A percentile compares a stretch with the other conserved stretches of the same genome.
These are phyloP conservation scores for Panulirus ornatus DNA, from an alignment of 1,140 invertebrate genomes.

Conservation along the genomic window DNA sequence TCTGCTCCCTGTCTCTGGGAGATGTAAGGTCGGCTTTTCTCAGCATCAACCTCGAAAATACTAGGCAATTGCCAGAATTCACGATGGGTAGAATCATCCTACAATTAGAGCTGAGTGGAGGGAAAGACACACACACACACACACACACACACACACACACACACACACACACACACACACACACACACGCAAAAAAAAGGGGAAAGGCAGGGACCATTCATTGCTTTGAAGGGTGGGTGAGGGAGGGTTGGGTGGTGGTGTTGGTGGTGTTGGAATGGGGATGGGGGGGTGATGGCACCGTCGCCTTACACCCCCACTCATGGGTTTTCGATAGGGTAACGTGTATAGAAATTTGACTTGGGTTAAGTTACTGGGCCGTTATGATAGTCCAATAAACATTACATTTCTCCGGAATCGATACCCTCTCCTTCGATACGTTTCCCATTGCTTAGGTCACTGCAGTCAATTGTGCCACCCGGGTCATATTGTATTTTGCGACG, in stretches of 20 bases:
- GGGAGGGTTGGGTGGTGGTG: not conserved
- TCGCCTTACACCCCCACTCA: conserved; percentile 18
- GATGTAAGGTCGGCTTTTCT: conserved; percentile 36
- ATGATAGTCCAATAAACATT: conserved; percentile 65
- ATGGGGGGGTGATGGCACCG: conserved; percentile 1
- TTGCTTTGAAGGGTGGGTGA: not conserved
- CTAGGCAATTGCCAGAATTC: conserved; percentile 48
- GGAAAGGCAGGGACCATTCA: conserved; percentile 3
- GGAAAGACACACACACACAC: conserved; percentile 17
- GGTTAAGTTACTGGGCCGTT: conserved; percentile 51
- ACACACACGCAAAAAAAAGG: conserved; percentile 51
- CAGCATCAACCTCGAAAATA: conserved; percentile 56
- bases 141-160: too few relatives aligned
- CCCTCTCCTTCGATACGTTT: not conserved
- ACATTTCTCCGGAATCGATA: conserved; percentile 33
- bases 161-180: not conserved
- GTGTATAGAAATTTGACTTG: conserved; percentile 60
- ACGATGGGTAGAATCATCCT: conserved; percentile 58
- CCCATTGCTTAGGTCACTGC: conserved; percentile 7
- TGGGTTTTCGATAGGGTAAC: conserved; percentile 62
- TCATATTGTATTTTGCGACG: conserved; percentile 42
- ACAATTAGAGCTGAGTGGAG: conserved; percentile 60
- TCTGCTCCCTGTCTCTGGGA: conserved; percentile 41
- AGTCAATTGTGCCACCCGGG: conserved; percentile 1
- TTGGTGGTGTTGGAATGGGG: not conserved